These are phyloP conservation scores for Glareola pratincola DNA, from an alignment of 2,113 vertebrate genomes.

Conservation along the genomic window DNA sequence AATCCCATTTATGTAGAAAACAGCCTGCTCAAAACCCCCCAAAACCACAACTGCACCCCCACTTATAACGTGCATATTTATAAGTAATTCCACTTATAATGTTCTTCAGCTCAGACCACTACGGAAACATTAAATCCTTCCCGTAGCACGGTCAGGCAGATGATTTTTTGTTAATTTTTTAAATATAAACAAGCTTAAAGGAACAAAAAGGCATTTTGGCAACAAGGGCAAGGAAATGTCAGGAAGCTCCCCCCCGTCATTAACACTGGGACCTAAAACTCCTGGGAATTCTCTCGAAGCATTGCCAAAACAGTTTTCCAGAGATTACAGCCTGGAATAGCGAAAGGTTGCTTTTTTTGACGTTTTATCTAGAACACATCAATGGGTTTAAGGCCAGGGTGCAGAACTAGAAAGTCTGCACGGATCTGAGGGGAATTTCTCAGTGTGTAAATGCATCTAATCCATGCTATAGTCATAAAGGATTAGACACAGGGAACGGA, in stretches of 20 bases:
- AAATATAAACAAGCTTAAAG: not conserved
- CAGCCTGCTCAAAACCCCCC: not conserved
- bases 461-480: not conserved
- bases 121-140: not conserved
- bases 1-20: not conserved
- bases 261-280: not conserved
- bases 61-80: not conserved
- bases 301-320: not conserved
- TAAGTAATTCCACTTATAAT: not conserved
- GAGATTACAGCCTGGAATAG: not conserved
- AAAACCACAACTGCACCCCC: not conserved
- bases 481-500: not conserved
- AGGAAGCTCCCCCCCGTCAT: not conserved
- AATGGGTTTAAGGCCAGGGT: not conserved
- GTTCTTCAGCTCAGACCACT: not conserved
- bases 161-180: not conserved
- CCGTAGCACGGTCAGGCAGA: no score
- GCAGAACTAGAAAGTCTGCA: not conserved
- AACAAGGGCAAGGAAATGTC: not conserved
- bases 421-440: not conserved
- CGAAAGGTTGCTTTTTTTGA: not conserved
- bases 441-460: not conserved
- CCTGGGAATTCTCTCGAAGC: not conserved
- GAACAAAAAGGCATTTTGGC: not conserved
- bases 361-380: not conserved